Base-by-base conservation (phyloP, 1,140 invertebrate species). In the Zophobas morio region DNA sequence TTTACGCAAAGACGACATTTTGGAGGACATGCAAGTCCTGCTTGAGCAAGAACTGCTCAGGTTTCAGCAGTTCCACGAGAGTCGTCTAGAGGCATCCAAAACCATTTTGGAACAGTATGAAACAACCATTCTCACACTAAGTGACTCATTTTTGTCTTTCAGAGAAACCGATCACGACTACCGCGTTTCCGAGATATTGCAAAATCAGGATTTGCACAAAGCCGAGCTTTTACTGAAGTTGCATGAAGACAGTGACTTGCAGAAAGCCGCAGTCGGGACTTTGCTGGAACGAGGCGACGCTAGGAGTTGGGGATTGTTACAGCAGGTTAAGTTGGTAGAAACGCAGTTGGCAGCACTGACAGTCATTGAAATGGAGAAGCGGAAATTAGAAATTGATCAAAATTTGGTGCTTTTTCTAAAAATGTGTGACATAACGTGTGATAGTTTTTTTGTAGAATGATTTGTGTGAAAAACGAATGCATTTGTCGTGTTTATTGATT, bases 241-340 rank as follows among this genome's bases (percentile, higher is more conserved):
- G 73, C 87, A 90, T 79, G 88, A 91, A 82, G 91, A 94, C 83
- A 91, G 91, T 83, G 90, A 92, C 77, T 83, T 94, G 36, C 94
- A 96, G 85, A 93, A 92, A 86, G 91, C 90, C 53, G 91, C 93
- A 2, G 92, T 96, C 42, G 90, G 92, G 74, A 90, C 92, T 6
- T 85, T 96, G 34, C 85, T 95, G 73, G 92, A 94, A 86, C 89
- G 91, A 82, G 92, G 92, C 79, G 94, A 96, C 87, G 88, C 93
- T 5, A 89, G 92, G 82, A 92, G 91, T 76, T 93, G 92, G 90
- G 92, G 93, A 81, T 88, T 96, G 6, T 88, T 92, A 76, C 92
- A 94, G 82, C 93, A 96, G 89, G 93, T 96, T 76, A 89, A 90
- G 76, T 87, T 96, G 40, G 92, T 96, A 53, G 92, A 96, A 81